Evolutionary conservation across 2,888 invertebrate species (phyloP), one percentile per base, ranked within the genome.

Genomic region (Leucophenga montana): DNA sequence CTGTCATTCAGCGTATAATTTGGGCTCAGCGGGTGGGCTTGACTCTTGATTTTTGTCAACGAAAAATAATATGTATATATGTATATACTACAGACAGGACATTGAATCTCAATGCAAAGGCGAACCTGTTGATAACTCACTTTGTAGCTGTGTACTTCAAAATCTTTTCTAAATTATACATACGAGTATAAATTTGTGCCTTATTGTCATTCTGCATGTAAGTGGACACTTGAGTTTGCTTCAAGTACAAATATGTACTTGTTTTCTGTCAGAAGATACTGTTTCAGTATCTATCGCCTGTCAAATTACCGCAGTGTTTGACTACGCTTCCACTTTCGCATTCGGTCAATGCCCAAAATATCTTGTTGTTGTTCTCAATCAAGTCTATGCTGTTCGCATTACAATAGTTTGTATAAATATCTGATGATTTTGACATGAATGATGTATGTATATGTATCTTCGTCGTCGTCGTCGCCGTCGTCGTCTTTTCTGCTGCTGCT

Each of bases 71-170:
- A 27, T 3, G 4, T 27, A 27, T 27, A 27, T 27, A 27, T 27
- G 27, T 27, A 27, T 27, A 27, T 27, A 27, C 4, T 27, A 27
- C 4, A 27, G 27, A 27, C 27, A 27, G 27, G 27, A 27, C 4
- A 27, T 27, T 27, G 27, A 27, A 27, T 3, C n/a, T 27, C 27
- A 27, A 27, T 27, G 53, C 16, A 53, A 53, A 16, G n/a, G 0
- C 27, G 18, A 61, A 64, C 62, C 62, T 64, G 62, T 64, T 64
- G 62, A 64, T 48, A 64, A 48, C 48, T 46, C 46, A 64, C 27
- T 61, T 61, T 31, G 33, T 39, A 1, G 6, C 11, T 50, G 18
- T 50, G 14, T 5, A 16, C 18, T 50, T 50, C 50, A 16, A 50
- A 16, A 16, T n/a, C 13, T 33, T 33, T 16, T 3, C 14, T n/a